Evolutionary conservation across 2,888 invertebrate species (phyloP).

Genomic region (Euproctis similis): DNA sequence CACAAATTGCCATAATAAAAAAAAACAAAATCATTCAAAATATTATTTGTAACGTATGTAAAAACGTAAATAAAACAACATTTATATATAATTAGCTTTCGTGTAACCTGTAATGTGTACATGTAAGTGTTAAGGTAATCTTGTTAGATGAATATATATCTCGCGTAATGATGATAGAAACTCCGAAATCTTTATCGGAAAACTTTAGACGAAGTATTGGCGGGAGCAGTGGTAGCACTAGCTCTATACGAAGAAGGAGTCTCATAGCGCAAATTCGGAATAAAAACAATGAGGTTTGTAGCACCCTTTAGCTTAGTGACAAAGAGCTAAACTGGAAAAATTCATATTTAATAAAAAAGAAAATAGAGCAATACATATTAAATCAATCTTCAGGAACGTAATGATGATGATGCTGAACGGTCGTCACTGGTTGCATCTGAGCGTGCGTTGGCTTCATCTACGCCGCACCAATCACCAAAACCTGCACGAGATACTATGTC

Average conservation of each 20-base stretch:
- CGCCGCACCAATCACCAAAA: slow-evolving; percentile 41
- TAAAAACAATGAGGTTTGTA: slow-evolving; percentile 46
- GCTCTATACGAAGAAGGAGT: slow-evolving; percentile 49
- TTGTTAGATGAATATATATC: too few relatives aligned
- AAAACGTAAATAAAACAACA: too few relatives aligned
- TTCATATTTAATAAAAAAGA: too few relatives aligned
- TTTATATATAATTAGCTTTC: too few relatives aligned
- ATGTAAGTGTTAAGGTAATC: too few relatives aligned
- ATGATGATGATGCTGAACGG: slow-evolving; percentile 79
- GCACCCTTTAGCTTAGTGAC: background rate
- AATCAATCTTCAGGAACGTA: slow-evolving; percentile 41
- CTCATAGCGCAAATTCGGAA: slow-evolving; percentile 43
- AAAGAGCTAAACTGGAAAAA: background rate
- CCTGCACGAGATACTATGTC: slow-evolving; percentile 47
- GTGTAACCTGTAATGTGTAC: too few relatives aligned
- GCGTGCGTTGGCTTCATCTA: slow-evolving; percentile 51
- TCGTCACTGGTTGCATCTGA: slow-evolving; percentile 66
- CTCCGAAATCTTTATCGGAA: slow-evolving; percentile 46
- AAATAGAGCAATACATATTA: background rate
- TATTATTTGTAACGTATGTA: too few relatives aligned
- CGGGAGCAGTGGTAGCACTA: slow-evolving; percentile 53
- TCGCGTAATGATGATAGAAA: slow-evolving; percentile 48
- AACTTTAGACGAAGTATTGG: slow-evolving; percentile 48
- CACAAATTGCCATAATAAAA: too few relatives aligned
- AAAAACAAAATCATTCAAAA: too few relatives aligned